Base-by-base conservation (phyloP, 2,888 invertebrate genomes). In the Mythimna loreyi region DNA sequence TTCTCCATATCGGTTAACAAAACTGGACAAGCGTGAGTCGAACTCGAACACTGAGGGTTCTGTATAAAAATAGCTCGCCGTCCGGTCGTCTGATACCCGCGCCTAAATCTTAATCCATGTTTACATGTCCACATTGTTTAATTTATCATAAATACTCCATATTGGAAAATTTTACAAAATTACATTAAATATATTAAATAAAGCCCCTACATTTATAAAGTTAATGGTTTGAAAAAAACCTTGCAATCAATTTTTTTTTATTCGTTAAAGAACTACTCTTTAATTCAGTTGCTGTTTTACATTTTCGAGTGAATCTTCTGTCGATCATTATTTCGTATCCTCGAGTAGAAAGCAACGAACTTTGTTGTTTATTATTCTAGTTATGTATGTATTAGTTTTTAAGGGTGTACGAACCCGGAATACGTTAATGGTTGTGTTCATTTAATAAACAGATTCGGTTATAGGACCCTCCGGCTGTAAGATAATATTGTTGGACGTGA, bases 381-480 rank as follows among this genome's bases (percentile, higher is more conserved):
- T 61, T 72, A 69, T 49, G 55, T 72, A 58, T 79, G 59, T 79
- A 66, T 68, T 72, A 7, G 57, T 79, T 68, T 80, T 63, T 75
- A 78, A 69, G 59, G 43, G 50, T 62, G 25, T 59, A 56, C 33
- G 57, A n/a, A 36, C 50, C 11, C n/a, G 30, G 53, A 60, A 63
- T 65, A 63, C 19, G 36, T 47, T 65, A 55, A 49, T 59, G 19
- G 60, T 33, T 56, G n/a, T 76, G 56, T 69, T 63, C 49, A 69
- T 65, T 69, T 55, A 78, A 74, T 77, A 78, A 73, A 78, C 73
- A 57, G 49, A 75, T 62, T 73, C 55, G 19, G 65, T 43, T 68
- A 47, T 55, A 77, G 55, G 50, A 56, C 60, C 33, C 45, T 19
- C 25, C 47, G 9, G 58, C 19, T 63, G 52, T 52, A 65, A 55